phyloP scores from a whole-genome alignment of 2,888 invertebrate genomes.

The Malthinus flaveolus region DNA sequence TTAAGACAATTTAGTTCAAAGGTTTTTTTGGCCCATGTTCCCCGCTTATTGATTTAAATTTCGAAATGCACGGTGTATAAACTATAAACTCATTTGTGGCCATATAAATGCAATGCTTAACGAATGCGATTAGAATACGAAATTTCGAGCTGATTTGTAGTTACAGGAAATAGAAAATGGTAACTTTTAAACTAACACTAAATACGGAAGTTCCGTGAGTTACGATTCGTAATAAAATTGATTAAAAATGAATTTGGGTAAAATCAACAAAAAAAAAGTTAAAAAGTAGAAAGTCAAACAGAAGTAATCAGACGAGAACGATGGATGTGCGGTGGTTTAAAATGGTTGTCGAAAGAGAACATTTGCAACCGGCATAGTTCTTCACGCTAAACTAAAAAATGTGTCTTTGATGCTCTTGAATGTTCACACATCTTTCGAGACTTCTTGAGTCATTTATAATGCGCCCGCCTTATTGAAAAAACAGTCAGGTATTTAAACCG shows the following conservation, averaged over 20 bases:
- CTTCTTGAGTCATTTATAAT: constrained; percentile 34
- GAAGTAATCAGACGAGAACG: constrained; percentile 33
- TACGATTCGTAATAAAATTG: no score
- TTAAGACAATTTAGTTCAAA: no score
- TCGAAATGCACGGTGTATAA: constrained; percentile 4
- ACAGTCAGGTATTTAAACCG: constrained; percentile 34
- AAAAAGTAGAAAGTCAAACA: constrained; percentile 28
- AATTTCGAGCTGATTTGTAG: constrained; percentile 23
- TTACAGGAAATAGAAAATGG: constrained; percentile 27
- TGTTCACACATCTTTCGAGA: constrained; percentile 35
- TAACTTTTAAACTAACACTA: constrained; percentile 4
- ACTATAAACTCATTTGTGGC: constrained; percentile 1
- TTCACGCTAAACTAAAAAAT: constrained; percentile 32
- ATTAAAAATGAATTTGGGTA: no score
- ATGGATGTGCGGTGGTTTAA: constrained; percentile 31
- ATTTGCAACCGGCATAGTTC: constrained; percentile 33
- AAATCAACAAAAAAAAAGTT: no score
- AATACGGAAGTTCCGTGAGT: no score
- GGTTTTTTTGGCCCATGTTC: neutral
- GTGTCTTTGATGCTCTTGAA: constrained; percentile 37
- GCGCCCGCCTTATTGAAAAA: constrained; percentile 35
- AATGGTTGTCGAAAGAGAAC: constrained; percentile 35
- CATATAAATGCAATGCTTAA: constrained; percentile 23
- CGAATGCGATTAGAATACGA: constrained; percentile 21
- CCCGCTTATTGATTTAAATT: constrained; percentile 8